These are phyloP conservation scores for Poecilia latipinna DNA, from an alignment of 2,113 vertebrate species.

Conservation along the genomic window DNA sequence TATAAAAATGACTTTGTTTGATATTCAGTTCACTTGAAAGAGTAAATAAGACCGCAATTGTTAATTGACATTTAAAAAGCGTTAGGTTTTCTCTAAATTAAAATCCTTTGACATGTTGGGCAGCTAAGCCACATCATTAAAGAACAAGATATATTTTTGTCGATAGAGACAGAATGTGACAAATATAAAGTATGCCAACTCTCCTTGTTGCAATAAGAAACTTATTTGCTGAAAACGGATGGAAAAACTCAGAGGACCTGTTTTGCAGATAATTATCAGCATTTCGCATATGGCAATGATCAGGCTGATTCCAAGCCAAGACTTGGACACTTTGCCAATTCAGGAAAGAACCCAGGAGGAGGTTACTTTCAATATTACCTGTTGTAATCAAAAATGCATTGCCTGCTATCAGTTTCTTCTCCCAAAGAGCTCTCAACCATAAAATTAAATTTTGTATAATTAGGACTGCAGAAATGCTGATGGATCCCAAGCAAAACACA, in stretches of 20 bases:
- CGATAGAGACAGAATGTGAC: background rate
- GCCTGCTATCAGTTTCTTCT: constrained; percentile 44
- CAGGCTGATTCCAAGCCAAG: constrained; percentile 66
- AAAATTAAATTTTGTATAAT: constrained; percentile 69
- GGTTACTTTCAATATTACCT: constrained; percentile 65
- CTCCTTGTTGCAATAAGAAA: constrained; percentile 23
- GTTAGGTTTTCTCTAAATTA: no score
- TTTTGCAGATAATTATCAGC: constrained; percentile 56
- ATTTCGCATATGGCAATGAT: constrained; percentile 63
- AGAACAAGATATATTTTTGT: constrained; percentile 5
- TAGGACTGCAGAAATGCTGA: constrained; percentile 49
- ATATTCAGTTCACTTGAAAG: background rate
- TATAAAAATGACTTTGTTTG: background rate
- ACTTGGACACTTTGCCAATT: constrained; percentile 54
- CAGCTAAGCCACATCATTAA: background rate
- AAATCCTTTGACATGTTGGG: background rate
- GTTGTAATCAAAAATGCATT: constrained; percentile 67
- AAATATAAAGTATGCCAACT: constrained; percentile 31
- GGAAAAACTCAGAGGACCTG: constrained; percentile 37
- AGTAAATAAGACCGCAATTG: no score
- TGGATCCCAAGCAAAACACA: constrained; percentile 51
- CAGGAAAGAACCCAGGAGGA: constrained; percentile 58
- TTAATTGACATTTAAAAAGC: no score
- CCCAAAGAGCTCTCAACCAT: constrained; percentile 67
- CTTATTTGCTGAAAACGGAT: constrained; percentile 16